phyloP scores from a whole-genome alignment of 2,797 vertebrate species.

The Hirundo rustica region DNA sequence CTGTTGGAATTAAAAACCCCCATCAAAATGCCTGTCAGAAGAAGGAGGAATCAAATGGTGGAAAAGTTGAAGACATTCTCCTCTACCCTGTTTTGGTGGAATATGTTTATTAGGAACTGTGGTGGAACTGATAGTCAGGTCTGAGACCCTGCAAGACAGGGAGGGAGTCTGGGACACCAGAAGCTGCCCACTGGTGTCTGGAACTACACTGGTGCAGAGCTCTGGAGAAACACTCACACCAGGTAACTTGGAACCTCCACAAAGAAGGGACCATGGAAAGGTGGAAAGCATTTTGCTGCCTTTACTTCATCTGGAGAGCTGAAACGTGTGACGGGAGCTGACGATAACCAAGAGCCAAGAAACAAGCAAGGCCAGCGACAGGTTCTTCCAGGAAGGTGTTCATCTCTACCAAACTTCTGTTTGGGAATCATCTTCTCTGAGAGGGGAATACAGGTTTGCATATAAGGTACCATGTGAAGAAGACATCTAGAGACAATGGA shows the following conservation, averaged over 20 bases:
- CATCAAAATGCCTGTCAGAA: neutral
- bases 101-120: neutral
- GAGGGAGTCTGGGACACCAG: neutral
- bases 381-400: neutral
- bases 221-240: neutral
- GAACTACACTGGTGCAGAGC: neutral
- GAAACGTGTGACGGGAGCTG: rapidly evolving
- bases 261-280: neutral
- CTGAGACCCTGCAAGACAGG: neutral
- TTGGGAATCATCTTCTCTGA: neutral
- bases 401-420: neutral
- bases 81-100: neutral
- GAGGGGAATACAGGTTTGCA: neutral
- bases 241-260: neutral
- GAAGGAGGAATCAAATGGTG: neutral
- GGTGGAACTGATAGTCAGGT: neutral
- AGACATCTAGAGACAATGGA: neutral
- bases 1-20: neutral
- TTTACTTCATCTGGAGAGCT: neutral
- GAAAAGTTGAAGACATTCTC: neutral
- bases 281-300: neutral
- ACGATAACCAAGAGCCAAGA: neutral
- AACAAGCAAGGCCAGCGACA: neutral
- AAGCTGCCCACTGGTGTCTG: neutral
- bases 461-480: neutral